These are phyloP conservation scores for Epirrita christyi DNA, from an alignment of 2,888 invertebrate genomes.

Conservation along the genomic window DNA sequence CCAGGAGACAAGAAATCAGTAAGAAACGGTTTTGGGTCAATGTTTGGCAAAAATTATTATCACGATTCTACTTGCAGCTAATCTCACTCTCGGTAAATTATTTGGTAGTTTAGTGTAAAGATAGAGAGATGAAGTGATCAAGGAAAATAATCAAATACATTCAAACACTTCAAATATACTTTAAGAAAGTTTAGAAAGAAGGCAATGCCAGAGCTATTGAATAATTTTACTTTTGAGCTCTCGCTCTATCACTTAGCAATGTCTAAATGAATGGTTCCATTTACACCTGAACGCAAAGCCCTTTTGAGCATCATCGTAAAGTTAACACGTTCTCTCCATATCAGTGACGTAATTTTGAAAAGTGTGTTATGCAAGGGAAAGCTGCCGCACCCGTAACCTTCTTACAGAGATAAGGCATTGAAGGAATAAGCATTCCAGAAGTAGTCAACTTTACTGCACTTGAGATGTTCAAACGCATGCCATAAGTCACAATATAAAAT, in stretches of 20 bases:
- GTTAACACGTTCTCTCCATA: constrained; percentile 44
- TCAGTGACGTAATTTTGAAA: constrained; percentile 47
- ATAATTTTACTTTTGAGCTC: background rate
- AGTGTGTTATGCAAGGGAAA: constrained; percentile 52
- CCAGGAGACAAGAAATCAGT: too few relatives aligned
- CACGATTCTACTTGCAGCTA: too few relatives aligned
- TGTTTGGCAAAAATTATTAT: too few relatives aligned
- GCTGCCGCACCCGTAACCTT: constrained; percentile 42
- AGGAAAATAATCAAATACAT: background rate
- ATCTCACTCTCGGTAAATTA: too few relatives aligned
- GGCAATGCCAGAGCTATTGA: background rate
- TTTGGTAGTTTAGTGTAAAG: too few relatives aligned
- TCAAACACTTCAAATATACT: background rate
- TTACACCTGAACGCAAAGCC: constrained; percentile 17
- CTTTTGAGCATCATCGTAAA: constrained; percentile 28
- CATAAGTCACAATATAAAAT: too few relatives aligned
- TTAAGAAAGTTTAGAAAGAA: background rate
- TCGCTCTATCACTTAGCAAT: background rate
- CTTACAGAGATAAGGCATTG: constrained; percentile 31
- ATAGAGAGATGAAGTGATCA: background rate
- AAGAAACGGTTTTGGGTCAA: too few relatives aligned
- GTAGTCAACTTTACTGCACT: too few relatives aligned
- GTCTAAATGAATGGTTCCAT: constrained; percentile 10
- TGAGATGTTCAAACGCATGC: too few relatives aligned
- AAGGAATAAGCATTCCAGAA: background rate